Evolutionary conservation across 2,113 vertebrate species (phyloP).

Genomic region (Crotalus horridus): DNA sequence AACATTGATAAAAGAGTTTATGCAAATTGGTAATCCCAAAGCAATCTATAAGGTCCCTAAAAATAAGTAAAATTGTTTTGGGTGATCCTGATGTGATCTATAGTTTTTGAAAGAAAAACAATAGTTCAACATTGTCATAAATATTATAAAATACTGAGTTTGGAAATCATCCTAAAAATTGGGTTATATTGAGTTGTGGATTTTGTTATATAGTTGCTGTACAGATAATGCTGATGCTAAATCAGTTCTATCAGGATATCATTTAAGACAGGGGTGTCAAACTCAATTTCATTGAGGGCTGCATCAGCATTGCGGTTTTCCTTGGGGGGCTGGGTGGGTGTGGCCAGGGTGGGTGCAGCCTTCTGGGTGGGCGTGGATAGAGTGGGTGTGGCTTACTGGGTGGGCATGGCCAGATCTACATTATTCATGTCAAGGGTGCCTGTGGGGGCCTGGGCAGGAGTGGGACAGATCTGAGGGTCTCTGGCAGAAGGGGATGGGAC

Average conservation of each 20-base stretch:
- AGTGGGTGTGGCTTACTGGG: too few species aligned
- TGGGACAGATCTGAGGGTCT: too few species aligned
- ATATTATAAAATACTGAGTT: background rate
- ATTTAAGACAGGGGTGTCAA: background rate
- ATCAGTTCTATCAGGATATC: background rate
- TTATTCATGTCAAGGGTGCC: too few species aligned
- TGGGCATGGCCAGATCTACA: too few species aligned
- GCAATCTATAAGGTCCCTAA: conserved; percentile 26
- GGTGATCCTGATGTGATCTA: conserved; percentile 9
- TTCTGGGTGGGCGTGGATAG: too few species aligned
- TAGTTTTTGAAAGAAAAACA: conserved; percentile 4
- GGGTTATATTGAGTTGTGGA: background rate
- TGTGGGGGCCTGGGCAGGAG: too few species aligned
- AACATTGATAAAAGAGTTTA: conserved; percentile 20
- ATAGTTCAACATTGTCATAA: conserved; percentile 9
- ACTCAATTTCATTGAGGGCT: too few species aligned
- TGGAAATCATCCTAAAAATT: background rate
- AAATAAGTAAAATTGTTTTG: background rate
- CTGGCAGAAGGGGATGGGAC: too few species aligned
- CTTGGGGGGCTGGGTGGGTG: too few species aligned
- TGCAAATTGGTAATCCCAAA: conserved; percentile 29
- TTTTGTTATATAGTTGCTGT: background rate
- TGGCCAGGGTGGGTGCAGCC: too few species aligned
- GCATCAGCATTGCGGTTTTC: too few species aligned
- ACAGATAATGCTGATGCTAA: background rate